phyloP scores from a whole-genome alignment of 1,140 invertebrate species.

The Diploscapter pachys region DNA sequence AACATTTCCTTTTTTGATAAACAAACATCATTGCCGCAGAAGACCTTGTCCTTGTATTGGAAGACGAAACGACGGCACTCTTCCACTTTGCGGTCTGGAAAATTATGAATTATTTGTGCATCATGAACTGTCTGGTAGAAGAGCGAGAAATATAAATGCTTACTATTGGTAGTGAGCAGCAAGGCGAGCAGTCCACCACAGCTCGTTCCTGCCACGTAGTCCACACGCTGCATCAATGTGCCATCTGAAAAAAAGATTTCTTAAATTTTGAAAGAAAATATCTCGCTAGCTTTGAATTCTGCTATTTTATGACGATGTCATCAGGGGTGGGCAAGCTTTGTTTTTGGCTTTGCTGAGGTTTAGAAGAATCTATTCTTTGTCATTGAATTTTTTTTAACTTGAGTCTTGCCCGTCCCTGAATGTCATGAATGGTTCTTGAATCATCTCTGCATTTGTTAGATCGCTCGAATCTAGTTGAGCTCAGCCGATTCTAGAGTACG shows the following conservation, averaged over 20 bases:
- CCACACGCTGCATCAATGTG: slow-evolving; percentile 22
- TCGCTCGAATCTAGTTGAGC: too few species aligned
- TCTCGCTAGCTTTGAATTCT: too few species aligned
- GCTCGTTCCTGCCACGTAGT: slow-evolving; percentile 26
- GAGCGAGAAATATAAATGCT: slow-evolving; percentile 3
- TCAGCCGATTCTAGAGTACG: too few species aligned
- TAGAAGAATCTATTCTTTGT: too few species aligned
- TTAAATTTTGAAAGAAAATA: too few species aligned
- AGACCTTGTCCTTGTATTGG: slow-evolving; percentile 7
- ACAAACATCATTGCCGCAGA: slow-evolving; percentile 18
- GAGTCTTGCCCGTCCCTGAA: too few species aligned
- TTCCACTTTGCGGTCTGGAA: slow-evolving; percentile 16
- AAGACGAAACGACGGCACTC: slow-evolving; percentile 16
- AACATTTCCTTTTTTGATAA: slow-evolving; percentile 10
- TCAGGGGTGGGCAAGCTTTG: too few species aligned
- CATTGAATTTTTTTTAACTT: too few species aligned
- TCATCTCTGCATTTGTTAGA: too few species aligned
- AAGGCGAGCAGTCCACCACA: slow-evolving; percentile 26
- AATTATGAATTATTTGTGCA: neutral
- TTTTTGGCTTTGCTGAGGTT: too few species aligned
- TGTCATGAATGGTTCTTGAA: too few species aligned
- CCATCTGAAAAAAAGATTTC: neutral
- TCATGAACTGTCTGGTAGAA: neutral
- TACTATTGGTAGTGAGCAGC: slow-evolving; percentile 1
- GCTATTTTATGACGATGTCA: too few species aligned